These are phyloP conservation scores for Brachionus manjavacas DNA, from an alignment of 1,140 invertebrate genomes.

Conservation along the genomic window DNA sequence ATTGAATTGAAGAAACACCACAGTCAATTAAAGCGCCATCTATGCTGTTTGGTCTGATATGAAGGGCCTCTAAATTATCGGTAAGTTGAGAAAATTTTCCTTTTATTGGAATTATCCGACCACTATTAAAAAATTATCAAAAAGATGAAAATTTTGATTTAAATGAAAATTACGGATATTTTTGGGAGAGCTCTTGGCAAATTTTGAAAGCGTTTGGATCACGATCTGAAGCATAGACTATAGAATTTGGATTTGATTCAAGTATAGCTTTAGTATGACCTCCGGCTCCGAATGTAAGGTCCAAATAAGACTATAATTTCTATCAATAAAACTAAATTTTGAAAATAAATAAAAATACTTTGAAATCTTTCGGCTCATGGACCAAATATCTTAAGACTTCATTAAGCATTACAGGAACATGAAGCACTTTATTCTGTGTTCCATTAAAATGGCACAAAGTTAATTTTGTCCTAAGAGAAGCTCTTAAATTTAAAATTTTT, in stretches of 20 bases:
- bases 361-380: background rate
- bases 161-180: constrained; percentile 12
- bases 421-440: background rate
- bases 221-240: constrained; percentile 5
- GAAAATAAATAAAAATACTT: background rate
- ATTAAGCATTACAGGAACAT: constrained; percentile 5
- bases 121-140: background rate
- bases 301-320: constrained; percentile 7
- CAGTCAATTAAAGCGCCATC: constrained; percentile 22
- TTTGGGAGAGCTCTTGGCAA: background rate
- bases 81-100: constrained; percentile 33
- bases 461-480: background rate
- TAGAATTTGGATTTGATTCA: background rate
- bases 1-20: constrained; percentile 81
- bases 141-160: background rate
- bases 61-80: background rate
- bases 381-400: background rate
- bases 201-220: constrained; percentile 1
- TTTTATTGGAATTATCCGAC: background rate
- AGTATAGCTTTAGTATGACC: constrained; percentile 34
- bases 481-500: background rate
- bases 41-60: background rate
- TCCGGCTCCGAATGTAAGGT: constrained; percentile 41
- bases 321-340: background rate
- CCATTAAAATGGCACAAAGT: background rate